A percentile compares a stretch with the other conserved stretches of the same genome.
Conservation (phyloP, 2,797 vertebrate genomes). For the Mormyrus proboscirostris region DNA sequence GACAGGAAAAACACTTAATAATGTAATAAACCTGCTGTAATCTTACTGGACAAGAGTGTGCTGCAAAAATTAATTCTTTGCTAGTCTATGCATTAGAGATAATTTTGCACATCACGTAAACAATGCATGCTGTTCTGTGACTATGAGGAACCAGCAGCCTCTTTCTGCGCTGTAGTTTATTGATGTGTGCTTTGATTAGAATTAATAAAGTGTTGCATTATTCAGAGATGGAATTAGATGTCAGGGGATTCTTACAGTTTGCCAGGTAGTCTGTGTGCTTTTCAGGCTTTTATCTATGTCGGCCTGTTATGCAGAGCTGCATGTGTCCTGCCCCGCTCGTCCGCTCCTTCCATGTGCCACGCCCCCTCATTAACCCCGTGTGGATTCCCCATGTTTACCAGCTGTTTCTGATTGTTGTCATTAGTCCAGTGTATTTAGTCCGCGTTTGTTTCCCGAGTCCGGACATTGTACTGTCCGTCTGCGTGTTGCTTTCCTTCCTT, state of each 20-base stretch:
- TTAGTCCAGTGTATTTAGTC: no score
- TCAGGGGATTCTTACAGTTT: neutral
- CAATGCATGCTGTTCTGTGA: neutral
- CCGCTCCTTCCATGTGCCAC: no score
- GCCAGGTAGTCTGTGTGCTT: neutral
- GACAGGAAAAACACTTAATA: neutral
- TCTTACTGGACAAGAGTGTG: neutral
- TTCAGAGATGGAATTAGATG: neutral
- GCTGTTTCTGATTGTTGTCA: no score
- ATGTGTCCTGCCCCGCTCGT: neutral
- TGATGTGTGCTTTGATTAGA: neutral
- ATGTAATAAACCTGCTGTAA: neutral
- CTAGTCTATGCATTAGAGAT: neutral
- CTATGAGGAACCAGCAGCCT: neutral
- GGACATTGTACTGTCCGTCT: no score
- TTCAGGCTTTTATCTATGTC: neutral
- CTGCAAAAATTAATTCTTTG: neutral
- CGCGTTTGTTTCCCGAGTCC: no score
- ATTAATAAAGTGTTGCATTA: neutral
- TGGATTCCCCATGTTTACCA: no score
- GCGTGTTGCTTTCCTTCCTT: no score
- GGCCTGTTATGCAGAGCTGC: neutral
- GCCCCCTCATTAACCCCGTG: no score
- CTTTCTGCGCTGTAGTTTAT: neutral
- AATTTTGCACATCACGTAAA: neutral